Conservation (phyloP, 2,797 vertebrate genomes). For the Morus bassanus region DNA sequence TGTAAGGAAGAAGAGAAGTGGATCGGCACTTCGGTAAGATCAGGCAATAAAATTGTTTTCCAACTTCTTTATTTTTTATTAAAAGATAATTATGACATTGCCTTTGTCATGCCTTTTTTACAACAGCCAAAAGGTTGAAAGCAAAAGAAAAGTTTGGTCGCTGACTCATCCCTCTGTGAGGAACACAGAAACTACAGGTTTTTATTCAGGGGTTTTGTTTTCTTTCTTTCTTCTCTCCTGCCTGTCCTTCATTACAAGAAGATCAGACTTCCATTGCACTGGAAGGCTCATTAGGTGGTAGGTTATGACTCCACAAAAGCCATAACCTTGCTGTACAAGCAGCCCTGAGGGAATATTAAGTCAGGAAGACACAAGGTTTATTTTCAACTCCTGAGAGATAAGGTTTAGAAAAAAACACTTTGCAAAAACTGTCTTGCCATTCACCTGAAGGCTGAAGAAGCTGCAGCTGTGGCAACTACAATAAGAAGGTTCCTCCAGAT, state of each 20-base stretch:
- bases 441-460: neutral
- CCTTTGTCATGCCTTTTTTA: neutral
- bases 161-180: neutral
- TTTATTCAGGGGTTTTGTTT: neutral
- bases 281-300: neutral
- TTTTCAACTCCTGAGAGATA: constrained; percentile 9
- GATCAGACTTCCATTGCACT: neutral
- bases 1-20: neutral
- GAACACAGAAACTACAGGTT: neutral
- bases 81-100: neutral
- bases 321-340: neutral
- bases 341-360: neutral
- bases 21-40: neutral
- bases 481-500: neutral
- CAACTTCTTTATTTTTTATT: neutral
- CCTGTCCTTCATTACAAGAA: neutral
- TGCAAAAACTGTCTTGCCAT: neutral
- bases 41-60: neutral
- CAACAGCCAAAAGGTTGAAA: neutral
- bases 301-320: constrained; percentile 10
- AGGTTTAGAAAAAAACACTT: neutral
- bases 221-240: neutral
- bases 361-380: neutral
- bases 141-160: neutral
- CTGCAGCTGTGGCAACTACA: neutral